Base-by-base conservation (phyloP, 2,888 invertebrate species). In the Drosophila falleni region DNA sequence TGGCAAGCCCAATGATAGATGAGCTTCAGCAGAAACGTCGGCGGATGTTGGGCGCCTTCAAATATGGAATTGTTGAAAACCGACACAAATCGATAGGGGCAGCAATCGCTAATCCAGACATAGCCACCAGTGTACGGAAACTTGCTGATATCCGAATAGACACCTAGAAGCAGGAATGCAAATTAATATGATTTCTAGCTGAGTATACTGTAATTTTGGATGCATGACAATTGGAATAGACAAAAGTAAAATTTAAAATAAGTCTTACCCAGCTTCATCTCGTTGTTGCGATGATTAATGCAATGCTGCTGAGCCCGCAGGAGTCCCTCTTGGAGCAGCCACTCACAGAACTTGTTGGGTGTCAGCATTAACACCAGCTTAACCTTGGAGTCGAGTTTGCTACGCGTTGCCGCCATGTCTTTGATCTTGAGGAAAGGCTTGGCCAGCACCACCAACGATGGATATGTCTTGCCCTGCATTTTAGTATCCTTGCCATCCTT, bases 1-100 rank as follows among this genome's bases (percentile, higher is more conserved):
- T 98, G 97, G 80, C 97, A 97, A 0, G 97, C 95, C 98, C 98
- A 98, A 91, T 97, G 97, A 92, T 98, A 98, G 56, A 98, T 94
- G 0, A 98, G 93, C 87, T 97, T 97, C 0, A 98, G 93, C 9
- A 97, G 93, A 0, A 96, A 96, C 37, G 96, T 96, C 0, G 98
- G 97, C 0, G 97, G 96, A 92, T 97, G 96, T 0, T 96, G 96
- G 2, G 97, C 96, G 0, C 96, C 96, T 92, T 97, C 97, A 89
- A 97, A 98, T 58, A 98, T 94, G 0, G 97, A 97, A 31, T 97
- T 97, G 74, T 95, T 96, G 92, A 97, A 97, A 0, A 97, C 97
- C 0, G 97, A 97, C 5, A 97, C 96, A 90, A 96, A 97, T 50
- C 96, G 94, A 9, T 96, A 96, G 0, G 97, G 96, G 82, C 97